Evolutionary conservation across 2,113 vertebrate genomes (phyloP).

Genomic region (Oryzias celebensis): DNA sequence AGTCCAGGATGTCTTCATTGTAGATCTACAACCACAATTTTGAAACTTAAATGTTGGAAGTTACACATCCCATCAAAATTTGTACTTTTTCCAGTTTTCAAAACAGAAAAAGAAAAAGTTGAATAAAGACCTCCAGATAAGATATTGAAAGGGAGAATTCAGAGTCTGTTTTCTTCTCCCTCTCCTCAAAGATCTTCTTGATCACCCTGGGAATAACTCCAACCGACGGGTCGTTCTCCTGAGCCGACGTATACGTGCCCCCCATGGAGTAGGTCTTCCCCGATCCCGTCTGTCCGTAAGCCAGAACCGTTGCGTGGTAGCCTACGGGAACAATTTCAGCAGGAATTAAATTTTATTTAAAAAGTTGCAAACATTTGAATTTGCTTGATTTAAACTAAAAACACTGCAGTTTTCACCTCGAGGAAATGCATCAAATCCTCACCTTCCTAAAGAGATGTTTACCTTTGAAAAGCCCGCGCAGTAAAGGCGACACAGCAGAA

Average conservation of each 20-base stretch:
- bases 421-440: neutral
- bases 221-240: constrained; percentile 85
- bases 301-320: constrained; percentile 92
- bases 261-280: constrained; percentile 98
- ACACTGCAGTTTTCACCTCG: too few species aligned
- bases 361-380: too few species aligned
- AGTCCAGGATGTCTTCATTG: constrained; percentile 94
- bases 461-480: constrained; percentile 93
- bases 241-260: constrained; percentile 87
- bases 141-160: constrained; percentile 86
- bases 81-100: neutral
- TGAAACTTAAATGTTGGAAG: too few species aligned
- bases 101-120: neutral
- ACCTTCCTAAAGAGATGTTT: neutral
- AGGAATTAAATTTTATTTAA: neutral
- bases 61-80: neutral
- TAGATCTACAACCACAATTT: constrained; percentile 82
- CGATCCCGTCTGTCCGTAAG: constrained; percentile 95
- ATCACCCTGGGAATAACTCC: constrained; percentile 95
- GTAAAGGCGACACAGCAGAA: constrained; percentile 81
- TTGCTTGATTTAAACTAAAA: too few species aligned
- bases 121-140: constrained; percentile 86
- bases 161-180: constrained; percentile 76
- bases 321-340: constrained; percentile 68
- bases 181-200: constrained; percentile 83